Percentiles rank a stretch among this genome's conserved stretches.
These are phyloP conservation scores for Probaryconus sp. DNA, from an alignment of 1,140 invertebrate genomes.

Conservation along the genomic window DNA sequence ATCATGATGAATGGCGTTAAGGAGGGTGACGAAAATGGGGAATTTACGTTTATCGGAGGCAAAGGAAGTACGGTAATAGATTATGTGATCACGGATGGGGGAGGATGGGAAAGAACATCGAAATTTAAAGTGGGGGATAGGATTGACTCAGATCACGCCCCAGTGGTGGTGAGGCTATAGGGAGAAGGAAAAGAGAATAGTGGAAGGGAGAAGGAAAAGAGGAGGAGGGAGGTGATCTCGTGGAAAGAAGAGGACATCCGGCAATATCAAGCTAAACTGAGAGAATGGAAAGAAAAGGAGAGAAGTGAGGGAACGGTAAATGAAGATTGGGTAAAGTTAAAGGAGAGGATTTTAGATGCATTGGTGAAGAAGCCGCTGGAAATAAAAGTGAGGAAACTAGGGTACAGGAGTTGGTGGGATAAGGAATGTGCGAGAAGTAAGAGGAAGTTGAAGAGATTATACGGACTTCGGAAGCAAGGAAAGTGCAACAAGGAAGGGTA, in stretches of 20 bases:
- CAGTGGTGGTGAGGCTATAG: background rate
- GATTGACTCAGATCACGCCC: conserved; percentile 6
- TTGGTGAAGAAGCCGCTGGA: background rate
- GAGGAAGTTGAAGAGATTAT: no score
- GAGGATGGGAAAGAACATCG: background rate
- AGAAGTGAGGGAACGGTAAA: background rate
- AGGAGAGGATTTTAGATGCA: background rate
- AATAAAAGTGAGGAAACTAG: conserved; percentile 5
- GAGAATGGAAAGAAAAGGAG: background rate
- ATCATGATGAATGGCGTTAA: conserved; percentile 13
- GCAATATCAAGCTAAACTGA: background rate
- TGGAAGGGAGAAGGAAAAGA: no score
- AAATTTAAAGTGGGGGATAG: background rate
- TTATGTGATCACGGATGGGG: background rate
- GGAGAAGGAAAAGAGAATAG: conserved; percentile 1
- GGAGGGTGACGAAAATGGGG: conserved; percentile 21
- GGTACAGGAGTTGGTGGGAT: conserved; percentile 24
- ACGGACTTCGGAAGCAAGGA: background rate
- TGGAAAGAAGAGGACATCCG: conserved; percentile 10
- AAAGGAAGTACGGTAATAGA: conserved; percentile 23
- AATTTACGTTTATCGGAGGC: conserved; percentile 34
- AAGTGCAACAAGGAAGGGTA: background rate
- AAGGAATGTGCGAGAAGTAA: conserved; percentile 12
- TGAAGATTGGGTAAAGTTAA: background rate
- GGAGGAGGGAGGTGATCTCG: background rate